Evolutionary conservation across 2,888 invertebrate species (phyloP).

Genomic region (Leptura quadrifasciata): DNA sequence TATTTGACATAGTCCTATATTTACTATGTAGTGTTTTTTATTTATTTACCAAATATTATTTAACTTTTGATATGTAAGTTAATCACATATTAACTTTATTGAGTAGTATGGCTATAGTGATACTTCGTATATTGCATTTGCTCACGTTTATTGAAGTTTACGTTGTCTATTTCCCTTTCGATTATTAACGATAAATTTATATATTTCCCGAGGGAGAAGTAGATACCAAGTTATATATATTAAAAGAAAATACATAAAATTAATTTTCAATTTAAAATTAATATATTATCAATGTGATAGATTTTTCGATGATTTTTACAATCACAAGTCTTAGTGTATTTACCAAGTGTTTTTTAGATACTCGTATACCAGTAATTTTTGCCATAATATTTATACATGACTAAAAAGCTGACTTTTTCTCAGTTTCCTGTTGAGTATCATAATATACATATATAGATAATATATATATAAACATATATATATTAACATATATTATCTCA

Average conservation of each 20-base stretch:
- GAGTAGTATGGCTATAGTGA: conserved; percentile 61
- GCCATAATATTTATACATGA: conserved; percentile 72
- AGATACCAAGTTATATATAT: conserved; percentile 44
- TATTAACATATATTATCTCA: conserved; percentile 64
- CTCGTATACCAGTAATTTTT: conserved; percentile 74
- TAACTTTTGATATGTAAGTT: conserved; percentile 59
- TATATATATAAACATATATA: conserved; percentile 42
- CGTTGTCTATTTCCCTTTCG: conserved; percentile 53
- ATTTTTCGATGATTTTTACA: conserved; percentile 83
- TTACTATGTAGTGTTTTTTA: conserved; percentile 63
- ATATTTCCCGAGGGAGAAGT: conserved; percentile 53
- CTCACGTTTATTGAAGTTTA: conserved; percentile 61
- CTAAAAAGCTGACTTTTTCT: conserved; percentile 65
- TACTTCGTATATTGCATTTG: conserved; percentile 65
- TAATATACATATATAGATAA: conserved; percentile 56
- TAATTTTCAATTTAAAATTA: conserved; percentile 63
- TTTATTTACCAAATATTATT: conserved; percentile 71
- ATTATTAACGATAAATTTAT: conserved; percentile 44
- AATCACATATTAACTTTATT: conserved; percentile 55
- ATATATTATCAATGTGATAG: conserved; percentile 78
- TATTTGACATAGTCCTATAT: conserved; percentile 65
- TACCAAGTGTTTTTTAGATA: conserved; percentile 75
- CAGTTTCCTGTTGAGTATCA: conserved; percentile 66
- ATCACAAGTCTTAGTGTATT: conserved; percentile 77
- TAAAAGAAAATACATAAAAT: conserved; percentile 54